phyloP scores from a whole-genome alignment of 2,797 vertebrate species.

The Rhodeus uyekii region DNA sequence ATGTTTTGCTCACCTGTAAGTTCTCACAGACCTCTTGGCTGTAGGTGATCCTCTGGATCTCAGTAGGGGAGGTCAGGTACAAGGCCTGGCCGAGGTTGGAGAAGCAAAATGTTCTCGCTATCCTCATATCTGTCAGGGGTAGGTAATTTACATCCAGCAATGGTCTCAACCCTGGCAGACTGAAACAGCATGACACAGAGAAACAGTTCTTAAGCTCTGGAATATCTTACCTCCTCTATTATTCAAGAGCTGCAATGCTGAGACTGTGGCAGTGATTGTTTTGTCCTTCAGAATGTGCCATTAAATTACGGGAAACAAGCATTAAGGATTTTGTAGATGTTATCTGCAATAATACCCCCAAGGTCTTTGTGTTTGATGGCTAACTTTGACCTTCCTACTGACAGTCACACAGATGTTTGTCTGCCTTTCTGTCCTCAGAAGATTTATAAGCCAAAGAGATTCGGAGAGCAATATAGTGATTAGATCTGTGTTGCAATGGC shows the following conservation, averaged over 20 bases:
- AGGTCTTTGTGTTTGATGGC: slow-evolving; percentile 3
- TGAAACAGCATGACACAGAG: slow-evolving; percentile 63
- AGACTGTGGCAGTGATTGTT: not conserved
- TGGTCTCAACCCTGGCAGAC: slow-evolving; percentile 95
- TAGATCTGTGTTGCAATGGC: slow-evolving; percentile 44
- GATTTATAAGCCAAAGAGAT: slow-evolving; percentile 30
- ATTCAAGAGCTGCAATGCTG: slow-evolving; percentile 23
- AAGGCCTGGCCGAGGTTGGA: slow-evolving; percentile 96
- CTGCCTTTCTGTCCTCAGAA: slow-evolving; percentile 33
- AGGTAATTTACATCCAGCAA: slow-evolving; percentile 97
- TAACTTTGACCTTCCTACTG: slow-evolving; percentile 34
- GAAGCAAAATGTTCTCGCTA: slow-evolving; percentile 99
- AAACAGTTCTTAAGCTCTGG: slow-evolving; percentile 7
- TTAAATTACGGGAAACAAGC: slow-evolving; percentile 21
- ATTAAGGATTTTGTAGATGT: slow-evolving; percentile 25
- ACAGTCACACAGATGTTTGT: slow-evolving; percentile 34
- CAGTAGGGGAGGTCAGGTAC: slow-evolving; percentile 95
- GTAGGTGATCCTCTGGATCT: slow-evolving; percentile 98
- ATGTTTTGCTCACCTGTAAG: slow-evolving; percentile 83
- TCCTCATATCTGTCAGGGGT: slow-evolving; percentile 97
- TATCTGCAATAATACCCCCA: slow-evolving; percentile 1
- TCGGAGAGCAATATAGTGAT: slow-evolving; percentile 27
- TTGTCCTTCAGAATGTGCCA: not conserved
- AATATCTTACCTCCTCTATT: slow-evolving; percentile 15
- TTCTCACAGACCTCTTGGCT: slow-evolving; percentile 99